Evolutionary conservation across 1,140 invertebrate species (phyloP).

Genomic region (Branchinecta lynchi): DNA sequence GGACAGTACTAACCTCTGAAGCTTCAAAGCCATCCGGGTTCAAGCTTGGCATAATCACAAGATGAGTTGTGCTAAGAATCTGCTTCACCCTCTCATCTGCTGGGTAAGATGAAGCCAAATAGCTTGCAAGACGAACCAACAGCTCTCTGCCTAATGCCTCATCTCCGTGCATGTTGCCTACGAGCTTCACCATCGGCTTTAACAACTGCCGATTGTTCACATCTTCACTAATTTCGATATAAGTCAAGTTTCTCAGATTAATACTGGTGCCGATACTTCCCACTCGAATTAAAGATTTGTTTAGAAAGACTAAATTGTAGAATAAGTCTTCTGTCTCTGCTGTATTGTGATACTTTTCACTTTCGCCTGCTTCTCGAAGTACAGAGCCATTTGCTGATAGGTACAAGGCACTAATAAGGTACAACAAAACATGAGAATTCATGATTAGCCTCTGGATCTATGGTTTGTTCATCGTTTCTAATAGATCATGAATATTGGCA

Average conservation of each 20-base stretch:
- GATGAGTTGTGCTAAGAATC: slow-evolving; percentile 65
- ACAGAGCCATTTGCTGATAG: too few species aligned
- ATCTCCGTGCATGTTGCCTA: slow-evolving; percentile 49
- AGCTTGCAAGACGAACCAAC: slow-evolving; percentile 37
- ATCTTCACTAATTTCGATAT: slow-evolving; percentile 1
- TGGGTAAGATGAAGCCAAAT: slow-evolving; percentile 32
- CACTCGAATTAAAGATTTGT: neutral
- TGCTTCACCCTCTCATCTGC: slow-evolving; percentile 39
- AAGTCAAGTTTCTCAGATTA: neutral
- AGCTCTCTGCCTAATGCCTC: slow-evolving; percentile 42
- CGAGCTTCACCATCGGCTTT: slow-evolving; percentile 42
- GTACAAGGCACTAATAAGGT: too few species aligned
- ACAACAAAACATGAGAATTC: too few species aligned
- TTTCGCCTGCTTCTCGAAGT: too few species aligned
- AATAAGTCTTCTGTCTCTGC: neutral
- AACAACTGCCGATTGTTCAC: slow-evolving; percentile 20
- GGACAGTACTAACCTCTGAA: slow-evolving; percentile 42
- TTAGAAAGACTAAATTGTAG: neutral
- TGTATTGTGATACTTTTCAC: neutral
- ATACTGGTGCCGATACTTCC: neutral
- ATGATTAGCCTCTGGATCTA: too few species aligned
- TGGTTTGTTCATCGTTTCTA: too few species aligned
- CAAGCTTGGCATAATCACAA: slow-evolving; percentile 77
- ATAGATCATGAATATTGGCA: too few species aligned
- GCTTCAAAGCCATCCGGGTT: slow-evolving; percentile 81